Evolutionary conservation across 1,140 invertebrate species (phyloP).

Genomic region (Probaryconus sp.): DNA sequence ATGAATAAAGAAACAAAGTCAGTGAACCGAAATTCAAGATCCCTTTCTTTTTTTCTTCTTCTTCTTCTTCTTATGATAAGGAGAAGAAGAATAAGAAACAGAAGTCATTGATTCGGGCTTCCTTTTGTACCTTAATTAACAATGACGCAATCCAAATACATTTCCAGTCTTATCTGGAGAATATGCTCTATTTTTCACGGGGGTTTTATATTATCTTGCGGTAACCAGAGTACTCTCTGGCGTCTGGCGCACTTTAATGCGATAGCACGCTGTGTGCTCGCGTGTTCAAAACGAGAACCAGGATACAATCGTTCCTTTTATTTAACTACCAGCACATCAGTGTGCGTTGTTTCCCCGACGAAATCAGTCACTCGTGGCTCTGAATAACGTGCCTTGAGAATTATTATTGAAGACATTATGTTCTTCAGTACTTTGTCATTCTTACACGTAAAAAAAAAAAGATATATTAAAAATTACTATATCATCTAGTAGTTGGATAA

Average conservation of each 20-base stretch:
- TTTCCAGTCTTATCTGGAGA: constrained; percentile 56
- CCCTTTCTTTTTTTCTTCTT: too few relatives aligned
- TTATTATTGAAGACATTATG: too few relatives aligned
- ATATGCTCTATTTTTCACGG: constrained; percentile 65
- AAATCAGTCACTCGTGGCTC: constrained; percentile 54
- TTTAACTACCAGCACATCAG: constrained; percentile 60
- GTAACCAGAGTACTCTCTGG: constrained; percentile 62
- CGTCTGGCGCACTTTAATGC: constrained; percentile 57
- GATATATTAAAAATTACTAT: too few relatives aligned
- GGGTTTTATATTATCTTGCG: constrained; percentile 66
- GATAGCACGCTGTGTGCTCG: constrained; percentile 53
- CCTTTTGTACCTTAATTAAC: constrained; percentile 35
- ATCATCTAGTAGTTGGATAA: too few relatives aligned
- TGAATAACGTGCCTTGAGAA: constrained; percentile 11
- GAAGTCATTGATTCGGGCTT: constrained; percentile 8
- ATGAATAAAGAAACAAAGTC: too few relatives aligned
- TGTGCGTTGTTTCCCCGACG: constrained; percentile 50
- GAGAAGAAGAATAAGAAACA: too few relatives aligned
- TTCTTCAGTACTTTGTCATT: too few relatives aligned
- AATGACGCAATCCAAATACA: constrained; percentile 44
- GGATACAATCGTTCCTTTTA: constrained; percentile 66
- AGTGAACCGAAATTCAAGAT: too few relatives aligned
- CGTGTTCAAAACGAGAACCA: constrained; percentile 41
- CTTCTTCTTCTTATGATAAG: too few relatives aligned
- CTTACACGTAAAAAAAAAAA: too few relatives aligned